Base-by-base conservation (phyloP, 1,140 invertebrate species). In the Vollenhovia emeryi region DNA sequence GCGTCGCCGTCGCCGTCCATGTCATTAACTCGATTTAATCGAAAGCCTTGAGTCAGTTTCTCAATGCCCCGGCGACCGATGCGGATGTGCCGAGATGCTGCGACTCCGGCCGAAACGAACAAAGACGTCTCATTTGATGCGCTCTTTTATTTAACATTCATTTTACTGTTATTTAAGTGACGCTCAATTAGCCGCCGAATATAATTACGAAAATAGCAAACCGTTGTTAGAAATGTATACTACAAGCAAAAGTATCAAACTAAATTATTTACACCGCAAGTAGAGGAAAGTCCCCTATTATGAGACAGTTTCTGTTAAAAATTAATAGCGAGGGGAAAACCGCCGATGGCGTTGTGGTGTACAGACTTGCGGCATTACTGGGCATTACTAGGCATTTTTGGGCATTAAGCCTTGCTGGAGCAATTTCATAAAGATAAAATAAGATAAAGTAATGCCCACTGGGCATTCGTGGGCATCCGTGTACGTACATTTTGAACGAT, bases 11-110 rank as follows among this genome's bases (percentile, higher is more conserved):
- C 5, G 50, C 59, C 43, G 60, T n/a, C n/a, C n/a, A 62, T 24
- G 45, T 50, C 36, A 71, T 88, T 84, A 87, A 84, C 71, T 50
- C 33, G 48, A 48, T 48, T 86, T 74, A 73, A 89, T 86, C 84
- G 73, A 89, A 83, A 85, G 45, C 84, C 78, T 86, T 71, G 86
- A 33, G 30, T 80, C 60, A 33, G 60, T 73, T 84, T 84, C 66
- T 66, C 80, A 52, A 60, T 45, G 13, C 48, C 18, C n/a, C 40
- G 50, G 40, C 48, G 33, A 24, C 57, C 64, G 52, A 21, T 66
- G 24, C 43, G 36, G n/a, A 60, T 86, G n/a, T 24, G 18, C 1
- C 11, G 18, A 55, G n/a, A n/a, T n/a, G 11, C 13, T n/a, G 11
- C 9, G 43, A 62, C 1, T 21, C 18, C 8, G n/a, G 0, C 4